These are phyloP conservation scores for Mormyrops attenuatus DNA, from an alignment of 2,797 vertebrate genomes.

Conservation along the genomic window DNA sequence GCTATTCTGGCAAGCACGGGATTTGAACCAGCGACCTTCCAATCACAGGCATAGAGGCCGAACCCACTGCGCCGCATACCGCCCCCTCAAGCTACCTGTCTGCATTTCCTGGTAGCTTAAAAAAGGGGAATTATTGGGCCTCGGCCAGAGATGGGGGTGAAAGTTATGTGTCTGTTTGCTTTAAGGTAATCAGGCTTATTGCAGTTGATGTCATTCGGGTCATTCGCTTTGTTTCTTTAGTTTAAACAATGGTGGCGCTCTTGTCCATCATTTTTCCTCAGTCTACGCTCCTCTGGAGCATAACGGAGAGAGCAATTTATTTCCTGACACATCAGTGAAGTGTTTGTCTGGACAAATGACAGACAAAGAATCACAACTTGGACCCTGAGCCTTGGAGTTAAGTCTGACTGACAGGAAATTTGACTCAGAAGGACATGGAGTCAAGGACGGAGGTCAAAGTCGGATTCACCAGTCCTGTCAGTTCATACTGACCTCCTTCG, in stretches of 20 bases:
- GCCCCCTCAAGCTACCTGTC: not conserved
- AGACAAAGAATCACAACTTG: not conserved
- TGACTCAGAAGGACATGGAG: not conserved
- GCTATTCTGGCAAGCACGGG: not conserved
- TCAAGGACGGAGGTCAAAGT: not conserved
- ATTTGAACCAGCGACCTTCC: not conserved
- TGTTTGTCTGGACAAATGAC: not conserved
- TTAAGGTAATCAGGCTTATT: constrained; percentile 19
- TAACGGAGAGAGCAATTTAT: constrained; percentile 21
- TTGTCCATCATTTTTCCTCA: not conserved
- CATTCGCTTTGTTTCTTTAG: not conserved
- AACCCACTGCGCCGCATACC: not conserved
- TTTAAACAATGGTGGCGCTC: constrained; percentile 25
- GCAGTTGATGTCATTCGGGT: not conserved
- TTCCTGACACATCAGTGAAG: constrained; percentile 18
- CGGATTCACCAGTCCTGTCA: not conserved
- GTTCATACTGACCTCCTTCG: not conserved
- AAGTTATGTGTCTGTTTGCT: not conserved
- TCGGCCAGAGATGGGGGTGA: not conserved
- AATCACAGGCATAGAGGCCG: not conserved
- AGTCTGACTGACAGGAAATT: not conserved
- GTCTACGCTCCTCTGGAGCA: not conserved
- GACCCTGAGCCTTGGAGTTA: not conserved
- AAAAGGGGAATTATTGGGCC: not conserved
- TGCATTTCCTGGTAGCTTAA: not conserved